phyloP scores from a whole-genome alignment of 2,888 invertebrate genomes.

The Pheosia gnoma region DNA sequence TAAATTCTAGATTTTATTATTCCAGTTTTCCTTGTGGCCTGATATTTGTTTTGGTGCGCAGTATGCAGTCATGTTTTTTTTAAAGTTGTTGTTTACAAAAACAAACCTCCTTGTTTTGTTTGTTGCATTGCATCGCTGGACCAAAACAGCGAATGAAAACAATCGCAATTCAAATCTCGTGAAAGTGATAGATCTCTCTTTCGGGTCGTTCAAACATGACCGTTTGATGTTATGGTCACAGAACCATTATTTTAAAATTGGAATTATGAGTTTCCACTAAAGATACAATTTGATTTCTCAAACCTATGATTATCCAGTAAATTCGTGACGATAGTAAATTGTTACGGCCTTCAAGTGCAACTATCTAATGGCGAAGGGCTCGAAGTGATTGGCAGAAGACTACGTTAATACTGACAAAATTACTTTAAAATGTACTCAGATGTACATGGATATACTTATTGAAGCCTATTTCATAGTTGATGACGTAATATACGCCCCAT shows the following conservation, averaged over 20 bases:
- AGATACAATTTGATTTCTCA: not conserved
- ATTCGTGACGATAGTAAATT: constrained; percentile 33
- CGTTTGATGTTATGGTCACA: not conserved
- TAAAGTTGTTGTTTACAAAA: not conserved
- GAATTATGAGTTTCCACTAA: not conserved
- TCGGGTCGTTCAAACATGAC: not conserved
- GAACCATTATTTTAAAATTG: not conserved
- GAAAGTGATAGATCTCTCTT: not conserved
- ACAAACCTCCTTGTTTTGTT: not conserved
- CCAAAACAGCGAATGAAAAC: not conserved
- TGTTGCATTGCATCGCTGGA: not conserved
- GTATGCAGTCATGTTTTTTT: not conserved
- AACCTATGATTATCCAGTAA: constrained; percentile 29
- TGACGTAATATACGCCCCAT: no score
- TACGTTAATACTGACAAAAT: no score
- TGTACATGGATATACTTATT: no score
- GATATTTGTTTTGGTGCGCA: not conserved
- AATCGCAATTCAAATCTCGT: not conserved
- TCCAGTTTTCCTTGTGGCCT: constrained; percentile 1
- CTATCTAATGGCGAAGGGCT: constrained; percentile 24
- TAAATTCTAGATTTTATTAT: not conserved
- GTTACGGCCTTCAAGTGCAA: constrained; percentile 29
- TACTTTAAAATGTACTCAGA: no score
- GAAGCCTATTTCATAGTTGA: no score
- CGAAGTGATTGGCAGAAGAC: not conserved